Percentiles rank a stretch among this genome's conserved stretches.
These are phyloP conservation scores for Aphelocoma coerulescens DNA, from an alignment of 2,113 vertebrate species.

Conservation along the genomic window DNA sequence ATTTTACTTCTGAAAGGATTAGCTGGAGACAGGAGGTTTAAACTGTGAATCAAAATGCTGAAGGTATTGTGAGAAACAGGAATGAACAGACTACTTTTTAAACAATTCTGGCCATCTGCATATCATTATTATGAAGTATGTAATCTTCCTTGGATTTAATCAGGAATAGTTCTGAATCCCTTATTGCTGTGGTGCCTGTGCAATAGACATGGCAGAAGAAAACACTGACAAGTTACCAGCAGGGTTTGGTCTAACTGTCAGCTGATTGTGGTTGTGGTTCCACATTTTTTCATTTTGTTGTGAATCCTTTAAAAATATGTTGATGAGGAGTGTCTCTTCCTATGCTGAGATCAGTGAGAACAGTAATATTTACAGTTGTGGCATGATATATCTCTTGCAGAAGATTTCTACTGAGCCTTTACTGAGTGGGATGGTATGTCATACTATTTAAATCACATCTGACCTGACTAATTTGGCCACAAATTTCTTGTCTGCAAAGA, in stretches of 20 bases:
- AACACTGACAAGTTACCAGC: background rate
- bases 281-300: background rate
- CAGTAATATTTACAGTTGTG: background rate
- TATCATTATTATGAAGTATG: background rate
- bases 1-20: conserved; percentile 5
- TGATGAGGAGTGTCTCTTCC: background rate
- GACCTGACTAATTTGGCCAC: background rate
- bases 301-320: background rate
- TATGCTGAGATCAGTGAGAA: background rate
- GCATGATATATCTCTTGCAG: background rate
- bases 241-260: background rate
- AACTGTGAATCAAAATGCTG: background rate
- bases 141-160: background rate
- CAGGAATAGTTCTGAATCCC: background rate
- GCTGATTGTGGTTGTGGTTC: background rate
- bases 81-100: background rate
- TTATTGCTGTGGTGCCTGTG: background rate
- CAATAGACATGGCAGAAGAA: background rate
- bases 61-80: background rate
- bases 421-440: background rate
- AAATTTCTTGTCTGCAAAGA: background rate
- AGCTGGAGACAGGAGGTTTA: background rate
- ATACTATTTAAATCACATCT: background rate
- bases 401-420: background rate
- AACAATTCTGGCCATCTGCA: background rate